These are phyloP conservation scores for Eledone cirrhosa DNA, from an alignment of 2,888 invertebrate genomes.

Conservation along the genomic window DNA sequence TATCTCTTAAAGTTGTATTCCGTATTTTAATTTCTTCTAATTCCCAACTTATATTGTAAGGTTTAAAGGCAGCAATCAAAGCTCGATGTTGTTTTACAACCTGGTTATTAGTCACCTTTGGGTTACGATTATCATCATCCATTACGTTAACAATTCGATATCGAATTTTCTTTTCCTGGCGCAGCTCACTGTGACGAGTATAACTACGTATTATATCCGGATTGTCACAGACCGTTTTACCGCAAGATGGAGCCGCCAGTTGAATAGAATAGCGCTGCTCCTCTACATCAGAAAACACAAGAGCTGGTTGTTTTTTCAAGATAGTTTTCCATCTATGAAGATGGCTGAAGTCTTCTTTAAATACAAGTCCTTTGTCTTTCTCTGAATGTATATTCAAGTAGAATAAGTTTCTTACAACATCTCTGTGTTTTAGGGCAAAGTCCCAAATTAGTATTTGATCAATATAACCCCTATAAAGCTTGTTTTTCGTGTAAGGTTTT, in stretches of 20 bases:
- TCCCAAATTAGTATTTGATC: constrained; percentile 49
- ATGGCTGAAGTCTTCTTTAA: constrained; percentile 43
- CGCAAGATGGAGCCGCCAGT: constrained; percentile 55
- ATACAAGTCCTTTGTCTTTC: constrained; percentile 27
- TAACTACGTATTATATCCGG: constrained; percentile 55
- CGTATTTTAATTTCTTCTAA: constrained; percentile 36
- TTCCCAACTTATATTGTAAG: constrained; percentile 58
- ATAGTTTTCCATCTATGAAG: constrained; percentile 41
- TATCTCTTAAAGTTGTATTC: constrained; percentile 47
- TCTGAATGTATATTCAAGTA: background rate
- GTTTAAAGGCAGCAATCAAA: constrained; percentile 50
- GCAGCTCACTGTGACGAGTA: constrained; percentile 39
- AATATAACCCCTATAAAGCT: constrained; percentile 49
- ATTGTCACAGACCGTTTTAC: constrained; percentile 60
- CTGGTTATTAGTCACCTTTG: constrained; percentile 49
- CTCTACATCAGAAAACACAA: constrained; percentile 41
- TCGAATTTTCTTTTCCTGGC: constrained; percentile 45
- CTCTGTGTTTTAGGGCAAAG: constrained; percentile 43
- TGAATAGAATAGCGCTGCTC: constrained; percentile 39
- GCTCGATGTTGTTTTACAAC: constrained; percentile 50
- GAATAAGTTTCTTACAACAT: constrained; percentile 42
- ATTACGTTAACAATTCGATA: constrained; percentile 57
- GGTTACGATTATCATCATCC: constrained; percentile 53
- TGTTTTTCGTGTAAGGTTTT: constrained; percentile 30
- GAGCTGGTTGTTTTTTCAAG: constrained; percentile 32